Evolutionary conservation across 2,113 vertebrate species (phyloP).

Genomic region (Epinephelus cyanopodus): DNA sequence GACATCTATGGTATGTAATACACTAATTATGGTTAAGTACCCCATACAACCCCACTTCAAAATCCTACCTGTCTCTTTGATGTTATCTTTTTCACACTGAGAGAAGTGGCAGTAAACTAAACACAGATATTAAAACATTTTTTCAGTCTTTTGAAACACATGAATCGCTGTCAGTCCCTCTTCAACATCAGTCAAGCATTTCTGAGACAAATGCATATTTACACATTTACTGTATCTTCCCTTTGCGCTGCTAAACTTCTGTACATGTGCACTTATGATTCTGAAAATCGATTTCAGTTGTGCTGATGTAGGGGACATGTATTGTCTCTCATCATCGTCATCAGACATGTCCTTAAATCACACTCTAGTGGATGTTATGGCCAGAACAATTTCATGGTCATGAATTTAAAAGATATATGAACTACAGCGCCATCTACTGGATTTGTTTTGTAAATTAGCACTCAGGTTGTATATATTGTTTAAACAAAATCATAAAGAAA

Average conservation of each 20-base stretch:
- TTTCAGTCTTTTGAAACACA: not conserved
- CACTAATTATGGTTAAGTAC: too few relatives aligned
- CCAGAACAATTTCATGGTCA: not conserved
- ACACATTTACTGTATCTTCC: not conserved
- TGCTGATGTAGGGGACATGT: not conserved
- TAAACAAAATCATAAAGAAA: not conserved
- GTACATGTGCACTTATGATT: not conserved
- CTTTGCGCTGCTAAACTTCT: not conserved
- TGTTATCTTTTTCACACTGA: not conserved
- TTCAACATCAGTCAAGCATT: not conserved
- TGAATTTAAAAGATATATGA: not conserved
- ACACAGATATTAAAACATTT: not conserved
- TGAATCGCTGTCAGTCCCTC: not conserved
- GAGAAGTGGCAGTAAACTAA: too few relatives aligned
- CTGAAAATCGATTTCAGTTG: not conserved
- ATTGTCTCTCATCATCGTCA: not conserved
- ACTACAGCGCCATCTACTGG: constrained; percentile 1
- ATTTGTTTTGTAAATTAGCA: not conserved
- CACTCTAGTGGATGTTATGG: not conserved
- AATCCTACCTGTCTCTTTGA: too few relatives aligned
- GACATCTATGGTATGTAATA: too few relatives aligned
- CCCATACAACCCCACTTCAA: too few relatives aligned
- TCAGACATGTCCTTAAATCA: not conserved
- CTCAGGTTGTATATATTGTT: not conserved
- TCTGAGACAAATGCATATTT: not conserved